Percentiles rank a stretch among this genome's conserved stretches.
Evolutionary conservation across 2,113 vertebrate species (phyloP).

Genomic region (Odocoileus hemionus): DNA sequence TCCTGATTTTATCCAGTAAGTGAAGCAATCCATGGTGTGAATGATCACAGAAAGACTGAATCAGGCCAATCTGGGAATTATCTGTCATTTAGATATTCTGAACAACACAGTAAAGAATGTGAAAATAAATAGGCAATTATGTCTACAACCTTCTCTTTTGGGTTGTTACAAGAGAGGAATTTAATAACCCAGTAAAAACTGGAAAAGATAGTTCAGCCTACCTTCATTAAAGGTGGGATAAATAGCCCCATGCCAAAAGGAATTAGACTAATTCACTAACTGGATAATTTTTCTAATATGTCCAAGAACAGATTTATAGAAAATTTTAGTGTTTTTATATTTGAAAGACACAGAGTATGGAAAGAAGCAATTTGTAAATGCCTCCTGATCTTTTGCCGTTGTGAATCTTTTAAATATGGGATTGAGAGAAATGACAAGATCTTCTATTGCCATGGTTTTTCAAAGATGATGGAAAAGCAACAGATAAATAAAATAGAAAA

Average conservation of each 20-base stretch:
- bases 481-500: not conserved
- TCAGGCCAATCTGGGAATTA: not conserved
- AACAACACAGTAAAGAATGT: not conserved
- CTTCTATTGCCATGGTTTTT: not conserved
- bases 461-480: not conserved
- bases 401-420: not conserved
- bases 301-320: not conserved
- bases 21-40: not conserved
- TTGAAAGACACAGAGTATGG: not conserved
- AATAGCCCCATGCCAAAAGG: not conserved
- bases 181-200: not conserved
- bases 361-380: not conserved
- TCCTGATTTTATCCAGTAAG: slow-evolving; percentile 82
- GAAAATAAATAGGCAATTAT: not conserved
- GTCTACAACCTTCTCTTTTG: not conserved
- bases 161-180: not conserved
- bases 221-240: not conserved
- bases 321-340: not conserved
- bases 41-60: not conserved
- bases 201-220: not conserved
- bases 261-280: not conserved
- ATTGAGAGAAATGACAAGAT: not conserved
- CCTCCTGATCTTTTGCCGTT: not conserved
- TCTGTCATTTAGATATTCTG: not conserved
- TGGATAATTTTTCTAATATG: not conserved